These are phyloP conservation scores for Camelus bactrianus DNA, from an alignment of 2,113 vertebrate genomes.

Conservation along the genomic window DNA sequence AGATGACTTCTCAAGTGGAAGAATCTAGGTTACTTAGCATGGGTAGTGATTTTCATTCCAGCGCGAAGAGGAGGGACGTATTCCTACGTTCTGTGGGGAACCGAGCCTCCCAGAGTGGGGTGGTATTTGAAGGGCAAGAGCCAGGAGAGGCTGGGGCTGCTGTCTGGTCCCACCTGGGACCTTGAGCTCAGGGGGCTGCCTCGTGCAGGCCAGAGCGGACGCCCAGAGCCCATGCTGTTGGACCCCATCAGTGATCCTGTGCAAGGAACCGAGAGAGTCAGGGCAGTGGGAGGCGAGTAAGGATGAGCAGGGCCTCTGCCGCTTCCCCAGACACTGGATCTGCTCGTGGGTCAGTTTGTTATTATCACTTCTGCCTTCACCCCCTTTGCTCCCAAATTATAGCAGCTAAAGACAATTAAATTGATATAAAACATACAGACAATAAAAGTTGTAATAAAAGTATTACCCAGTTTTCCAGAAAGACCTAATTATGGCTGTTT, in stretches of 20 bases:
- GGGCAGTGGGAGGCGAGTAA: too few relatives aligned
- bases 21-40: not conserved
- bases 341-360: not conserved
- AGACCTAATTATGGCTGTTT: slow-evolving; percentile 18
- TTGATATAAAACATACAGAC: slow-evolving; percentile 5
- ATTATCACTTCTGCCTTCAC: not conserved
- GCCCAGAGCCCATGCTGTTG: not conserved
- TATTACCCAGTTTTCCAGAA: slow-evolving; percentile 29
- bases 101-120: not conserved
- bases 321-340: not conserved
- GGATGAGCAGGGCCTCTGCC: not conserved
- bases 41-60: not conserved
- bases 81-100: not conserved
- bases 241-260: not conserved
- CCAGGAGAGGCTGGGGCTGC: not conserved
- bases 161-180: too few relatives aligned
- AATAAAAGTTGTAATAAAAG: slow-evolving; percentile 20
- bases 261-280: too few relatives aligned
- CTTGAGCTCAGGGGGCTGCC: not conserved
- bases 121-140: not conserved
- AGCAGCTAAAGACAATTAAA: not conserved
- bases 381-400: not conserved
- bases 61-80: not conserved
- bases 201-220: not conserved
- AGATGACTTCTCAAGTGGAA: not conserved